phyloP scores from a whole-genome alignment of 92 coral and sea anemone species.

The Umimayanthus kanabou region DNA sequence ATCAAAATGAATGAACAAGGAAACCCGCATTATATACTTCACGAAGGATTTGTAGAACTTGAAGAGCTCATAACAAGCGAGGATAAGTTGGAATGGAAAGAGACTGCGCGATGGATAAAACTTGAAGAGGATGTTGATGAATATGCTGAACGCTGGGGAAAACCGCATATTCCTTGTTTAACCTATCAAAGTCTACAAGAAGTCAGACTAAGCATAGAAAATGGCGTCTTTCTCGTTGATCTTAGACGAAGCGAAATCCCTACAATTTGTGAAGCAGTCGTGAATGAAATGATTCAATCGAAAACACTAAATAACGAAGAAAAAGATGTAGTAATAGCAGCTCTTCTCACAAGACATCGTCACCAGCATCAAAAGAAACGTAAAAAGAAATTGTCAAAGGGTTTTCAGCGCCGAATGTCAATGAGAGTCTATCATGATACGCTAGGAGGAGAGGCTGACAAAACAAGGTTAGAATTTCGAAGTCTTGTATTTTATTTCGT shows the following conservation, averaged over 20 bases:
- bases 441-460: background rate
- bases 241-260: conserved; percentile 60
- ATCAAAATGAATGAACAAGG: background rate
- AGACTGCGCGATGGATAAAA: conserved; percentile 97
- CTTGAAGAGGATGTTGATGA: conserved; percentile 97
- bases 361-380: conserved; percentile 80
- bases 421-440: conserved; percentile 14
- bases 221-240: conserved; percentile 76
- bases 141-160: conserved; percentile 95
- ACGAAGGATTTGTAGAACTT: conserved; percentile 94
- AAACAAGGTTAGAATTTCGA: background rate
- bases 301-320: conserved; percentile 61
- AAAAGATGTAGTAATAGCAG: conserved; percentile 63
- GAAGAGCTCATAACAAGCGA: conserved; percentile 79
- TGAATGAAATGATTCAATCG: conserved; percentile 53
- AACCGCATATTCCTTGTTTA: conserved; percentile 94
- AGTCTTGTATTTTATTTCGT: background rate
- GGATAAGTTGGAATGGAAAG: conserved; percentile 89
- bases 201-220: conserved; percentile 67
- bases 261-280: conserved; percentile 74
- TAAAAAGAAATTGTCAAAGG: conserved; percentile 26
- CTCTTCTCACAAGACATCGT: conserved; percentile 82
- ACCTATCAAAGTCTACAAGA: conserved; percentile 73
- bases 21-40: conserved; percentile 6
- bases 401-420: conserved; percentile 56